phyloP scores from a whole-genome alignment of 1,140 invertebrate species.

The Planococcus citri region DNA sequence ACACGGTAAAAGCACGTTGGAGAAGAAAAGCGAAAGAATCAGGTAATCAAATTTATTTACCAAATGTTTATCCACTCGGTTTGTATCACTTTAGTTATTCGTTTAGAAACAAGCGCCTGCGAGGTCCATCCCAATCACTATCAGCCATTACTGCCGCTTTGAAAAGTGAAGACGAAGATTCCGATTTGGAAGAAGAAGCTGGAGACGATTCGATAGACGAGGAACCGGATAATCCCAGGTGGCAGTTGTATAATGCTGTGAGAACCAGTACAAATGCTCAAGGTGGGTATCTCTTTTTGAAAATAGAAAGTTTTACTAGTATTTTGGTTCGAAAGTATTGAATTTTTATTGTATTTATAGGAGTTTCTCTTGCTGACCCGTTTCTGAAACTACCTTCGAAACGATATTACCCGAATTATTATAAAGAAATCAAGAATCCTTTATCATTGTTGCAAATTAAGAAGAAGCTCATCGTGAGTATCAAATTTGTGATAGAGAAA shows the following conservation, averaged over 20 bases:
- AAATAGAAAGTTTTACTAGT: neutral
- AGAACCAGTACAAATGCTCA: slow-evolving; percentile 52
- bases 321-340: no score
- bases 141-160: slow-evolving; percentile 45
- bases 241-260: slow-evolving; percentile 66
- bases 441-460: slow-evolving; percentile 88
- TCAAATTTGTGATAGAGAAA: neutral
- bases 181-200: slow-evolving; percentile 45
- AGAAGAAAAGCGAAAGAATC: slow-evolving; percentile 26
- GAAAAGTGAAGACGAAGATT: slow-evolving; percentile 39
- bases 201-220: slow-evolving; percentile 48
- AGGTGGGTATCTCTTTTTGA: slow-evolving; percentile 34
- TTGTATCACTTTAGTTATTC: neutral
- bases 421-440: slow-evolving; percentile 91
- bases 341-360: slow-evolving; percentile 35
- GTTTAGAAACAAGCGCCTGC: slow-evolving; percentile 34
- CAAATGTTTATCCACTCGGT: neutral
- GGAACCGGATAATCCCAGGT: slow-evolving; percentile 57
- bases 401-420: slow-evolving; percentile 90
- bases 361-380: slow-evolving; percentile 65
- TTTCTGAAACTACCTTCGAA: slow-evolving; percentile 86
- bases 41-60: slow-evolving; percentile 21
- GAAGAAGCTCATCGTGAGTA: slow-evolving; percentile 65
- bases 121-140: slow-evolving; percentile 36
- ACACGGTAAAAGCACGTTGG: slow-evolving; percentile 34